Base-by-base conservation (phyloP, 2,888 invertebrate genomes). In the Allacma fusca region DNA sequence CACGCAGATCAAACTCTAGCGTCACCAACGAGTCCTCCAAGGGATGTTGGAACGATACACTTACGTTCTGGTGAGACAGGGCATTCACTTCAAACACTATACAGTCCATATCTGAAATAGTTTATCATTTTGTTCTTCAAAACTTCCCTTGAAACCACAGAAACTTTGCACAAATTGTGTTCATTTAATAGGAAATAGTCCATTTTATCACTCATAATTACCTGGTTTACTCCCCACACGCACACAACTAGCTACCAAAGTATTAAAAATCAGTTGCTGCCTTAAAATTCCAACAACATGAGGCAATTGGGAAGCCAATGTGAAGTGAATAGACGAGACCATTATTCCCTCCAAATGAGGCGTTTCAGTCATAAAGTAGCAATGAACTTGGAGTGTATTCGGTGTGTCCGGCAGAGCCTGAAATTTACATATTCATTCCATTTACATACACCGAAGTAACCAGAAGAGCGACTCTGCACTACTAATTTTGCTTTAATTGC, bases 1-100 rank as follows among this genome's bases (percentile, higher is more conserved):
- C 95, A 7, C 91, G 89, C 74, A 98, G 88, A 86, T 96, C 93
- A 80, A 98, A 89, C 86, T 97, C 97, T 19, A 94, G 93, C 0
- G 97, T 96, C 0, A 96, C 94, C 91, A 97, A 92, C 80, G 94
- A 93, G 87, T 96, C 96, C 85, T 96, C 95, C 24, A 92, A 88
- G 0, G 97, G 97, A 88, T 97, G 96, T 86, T 97, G 96, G 85
- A 98, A 90, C 12, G 95, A 93, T 24, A 98, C 92, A 13, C 94
- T 93, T 81, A 98, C 91, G 87, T 95, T 94, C 80, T 94, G 93
- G 89, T 95, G 93, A 0, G 96, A 95, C 44, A 96, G 88, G 1
- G 96, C 94, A 84, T 93, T 94, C 84, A 97, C 91, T 88, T 98
- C 97, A 86, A 97, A 93, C 90, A 96, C 95, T n/a, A 93, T 90